Evolutionary conservation across 2,888 invertebrate species (phyloP), one percentile per base, ranked within the genome.

Genomic region (Sarcophaga carnaria): DNA sequence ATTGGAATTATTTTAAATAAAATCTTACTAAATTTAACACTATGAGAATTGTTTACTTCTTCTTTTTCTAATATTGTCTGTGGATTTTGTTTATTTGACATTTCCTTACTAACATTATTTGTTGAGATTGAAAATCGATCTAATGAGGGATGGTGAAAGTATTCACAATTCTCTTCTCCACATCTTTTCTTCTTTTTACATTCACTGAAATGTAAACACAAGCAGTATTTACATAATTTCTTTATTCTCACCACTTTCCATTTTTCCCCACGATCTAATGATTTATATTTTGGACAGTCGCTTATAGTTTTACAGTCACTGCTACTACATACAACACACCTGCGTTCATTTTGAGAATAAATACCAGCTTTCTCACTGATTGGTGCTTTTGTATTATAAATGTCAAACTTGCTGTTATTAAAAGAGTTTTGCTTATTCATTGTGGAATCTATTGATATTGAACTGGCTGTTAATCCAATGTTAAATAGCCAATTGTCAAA

Each of bases 1-100:
- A 82, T 20, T 1, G 82, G 71, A 11, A 82, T 70, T 47, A 77
- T 77, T 77, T 82, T 77, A 66, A 82, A 82, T 45, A 82, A 82
- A 72, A 82, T 71, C 25, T 81, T 49, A 47, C 49, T 62, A 2
- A 6, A 4, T n/a, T 66, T 11, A 22, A n/a, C 59, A 17, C 59
- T 75, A n/a, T 75, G 75, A n/a, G 75, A 37, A 62, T 70, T 70
- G 54, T 60, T 5, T 47, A 47, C 49, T 64, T 71, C n/a, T 66
- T 49, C 14, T 14, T 49, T 3, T 49, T 49, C 14, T 1, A 3
- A 14, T 11, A 12, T 49, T 14, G 14, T 49, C 3, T 49, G 49
- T 14, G 14, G 11, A 49, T 49, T 49, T 49, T 49, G 49, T 49
- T 11, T 49, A 49, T 49, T 49, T 45, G 14, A 11, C 27, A 45